These are phyloP conservation scores for Prosapia bicincta DNA, from an alignment of 2,888 invertebrate species.

Conservation along the genomic window DNA sequence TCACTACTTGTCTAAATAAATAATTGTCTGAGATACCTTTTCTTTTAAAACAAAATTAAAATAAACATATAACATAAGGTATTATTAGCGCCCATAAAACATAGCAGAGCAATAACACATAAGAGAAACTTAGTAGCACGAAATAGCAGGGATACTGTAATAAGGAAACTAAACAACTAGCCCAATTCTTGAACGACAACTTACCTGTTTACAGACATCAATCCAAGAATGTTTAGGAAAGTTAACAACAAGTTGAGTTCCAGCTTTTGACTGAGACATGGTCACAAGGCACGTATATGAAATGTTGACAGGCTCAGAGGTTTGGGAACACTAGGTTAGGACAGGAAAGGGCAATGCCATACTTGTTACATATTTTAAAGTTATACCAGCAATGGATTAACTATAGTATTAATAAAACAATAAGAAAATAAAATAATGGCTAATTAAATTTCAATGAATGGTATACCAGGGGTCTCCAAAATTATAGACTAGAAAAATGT, in stretches of 20 bases:
- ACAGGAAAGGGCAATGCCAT: background rate
- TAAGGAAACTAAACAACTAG: background rate
- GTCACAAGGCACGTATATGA: conserved; percentile 3
- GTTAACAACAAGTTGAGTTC: conserved; percentile 12
- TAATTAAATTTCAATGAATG: too few relatives aligned
- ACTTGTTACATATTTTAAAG: background rate
- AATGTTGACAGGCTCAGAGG: conserved; percentile 13
- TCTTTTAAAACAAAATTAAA: too few relatives aligned
- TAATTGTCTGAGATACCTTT: too few relatives aligned
- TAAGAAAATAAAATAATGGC: too few relatives aligned
- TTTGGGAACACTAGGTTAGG: conserved; percentile 16
- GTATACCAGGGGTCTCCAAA: too few relatives aligned
- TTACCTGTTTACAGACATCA: conserved; percentile 13
- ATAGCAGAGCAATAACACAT: background rate
- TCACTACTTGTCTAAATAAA: too few relatives aligned
- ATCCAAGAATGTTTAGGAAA: conserved; percentile 18
- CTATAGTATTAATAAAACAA: too few relatives aligned
- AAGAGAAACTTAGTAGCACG: background rate
- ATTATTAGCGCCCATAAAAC: too few relatives aligned
- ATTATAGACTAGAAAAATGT: too few relatives aligned
- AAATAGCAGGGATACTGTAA: background rate
- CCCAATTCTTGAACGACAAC: background rate
- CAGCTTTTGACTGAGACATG: background rate
- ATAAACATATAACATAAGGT: too few relatives aligned
- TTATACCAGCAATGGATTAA: background rate